Evolutionary conservation across 2,797 vertebrate species (phyloP).

Genomic region (Semotilus atromaculatus): DNA sequence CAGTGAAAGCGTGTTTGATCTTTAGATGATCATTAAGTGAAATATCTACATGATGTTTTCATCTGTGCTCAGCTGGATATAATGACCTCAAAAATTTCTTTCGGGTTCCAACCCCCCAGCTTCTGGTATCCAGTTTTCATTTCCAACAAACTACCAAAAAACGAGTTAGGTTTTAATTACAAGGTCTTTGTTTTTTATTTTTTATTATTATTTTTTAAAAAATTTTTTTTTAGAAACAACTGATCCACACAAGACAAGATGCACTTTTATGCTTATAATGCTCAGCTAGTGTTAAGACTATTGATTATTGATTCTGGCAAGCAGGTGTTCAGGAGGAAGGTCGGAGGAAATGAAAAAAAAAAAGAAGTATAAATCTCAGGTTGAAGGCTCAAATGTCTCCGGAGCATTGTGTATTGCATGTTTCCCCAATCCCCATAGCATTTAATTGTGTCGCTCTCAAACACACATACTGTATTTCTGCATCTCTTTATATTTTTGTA

Average conservation of each 20-base stretch:
- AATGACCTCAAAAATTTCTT: constrained; percentile 44
- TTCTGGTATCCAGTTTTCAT: background rate
- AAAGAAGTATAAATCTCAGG: background rate
- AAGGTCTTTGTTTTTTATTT: constrained; percentile 3
- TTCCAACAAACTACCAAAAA: constrained; percentile 21
- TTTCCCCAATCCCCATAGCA: too few relatives aligned
- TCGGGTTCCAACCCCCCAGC: background rate
- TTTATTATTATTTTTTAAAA: too few relatives aligned
- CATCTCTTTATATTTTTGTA: background rate
- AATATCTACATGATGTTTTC: constrained; percentile 50
- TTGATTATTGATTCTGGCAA: constrained; percentile 8
- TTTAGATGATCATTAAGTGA: constrained; percentile 55
- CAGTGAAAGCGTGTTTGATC: constrained; percentile 52
- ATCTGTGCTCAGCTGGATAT: constrained; percentile 32
- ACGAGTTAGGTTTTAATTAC: constrained; percentile 35
- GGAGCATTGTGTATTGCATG: background rate
- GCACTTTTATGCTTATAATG: constrained; percentile 11
- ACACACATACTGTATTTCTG: background rate
- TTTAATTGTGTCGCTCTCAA: background rate
- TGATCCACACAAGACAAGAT: constrained; percentile 4
- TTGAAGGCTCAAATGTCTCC: background rate
- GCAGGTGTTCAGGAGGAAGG: background rate
- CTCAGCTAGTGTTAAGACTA: background rate
- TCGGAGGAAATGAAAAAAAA: background rate
- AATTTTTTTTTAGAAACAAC: background rate